phyloP scores from a whole-genome alignment of 2,888 invertebrate genomes.

The Melieria picta region DNA sequence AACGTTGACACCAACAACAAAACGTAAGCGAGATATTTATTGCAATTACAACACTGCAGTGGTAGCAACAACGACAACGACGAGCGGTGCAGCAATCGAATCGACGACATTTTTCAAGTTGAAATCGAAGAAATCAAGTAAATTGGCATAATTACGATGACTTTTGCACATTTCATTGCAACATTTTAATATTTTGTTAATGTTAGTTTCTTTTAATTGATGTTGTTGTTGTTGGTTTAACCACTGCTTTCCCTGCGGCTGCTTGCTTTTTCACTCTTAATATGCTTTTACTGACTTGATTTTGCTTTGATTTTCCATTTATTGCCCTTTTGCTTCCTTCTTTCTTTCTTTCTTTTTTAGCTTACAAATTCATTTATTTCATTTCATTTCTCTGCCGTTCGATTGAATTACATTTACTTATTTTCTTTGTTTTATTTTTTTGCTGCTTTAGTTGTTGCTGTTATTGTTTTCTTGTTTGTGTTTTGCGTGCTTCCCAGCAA shows the following conservation, averaged over 20 bases:
- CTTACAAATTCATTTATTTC: not conserved
- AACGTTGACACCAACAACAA: conserved; percentile 53
- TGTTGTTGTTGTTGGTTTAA: conserved; percentile 8
- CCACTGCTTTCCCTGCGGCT: conserved; percentile 37
- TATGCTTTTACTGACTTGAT: not conserved
- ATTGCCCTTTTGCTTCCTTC: not conserved
- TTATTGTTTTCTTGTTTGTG: conserved; percentile 24
- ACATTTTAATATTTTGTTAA: conserved; percentile 48
- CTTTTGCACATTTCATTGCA: conserved; percentile 55
- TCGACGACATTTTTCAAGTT: conserved; percentile 65
- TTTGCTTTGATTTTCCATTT: not conserved
- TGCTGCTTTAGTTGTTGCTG: conserved; percentile 36
- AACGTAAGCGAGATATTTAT: conserved; percentile 52
- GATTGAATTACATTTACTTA: too few species aligned
- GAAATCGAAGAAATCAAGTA: conserved; percentile 64
- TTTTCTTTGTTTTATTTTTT: not conserved
- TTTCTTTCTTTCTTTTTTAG: not conserved
- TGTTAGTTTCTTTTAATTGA: too few species aligned
- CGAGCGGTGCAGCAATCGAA: conserved; percentile 55
- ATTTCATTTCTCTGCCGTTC: too few species aligned
- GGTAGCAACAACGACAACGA: conserved; percentile 64
- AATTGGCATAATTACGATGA: conserved; percentile 64
- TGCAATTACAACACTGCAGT: conserved; percentile 63
- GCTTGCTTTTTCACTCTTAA: conserved; percentile 27
- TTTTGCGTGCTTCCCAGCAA: conserved; percentile 34